A percentile compares a stretch with the other conserved stretches of the same genome.
Evolutionary conservation across 2,113 vertebrate species (phyloP).

Genomic region (Carollia perspicillata): DNA sequence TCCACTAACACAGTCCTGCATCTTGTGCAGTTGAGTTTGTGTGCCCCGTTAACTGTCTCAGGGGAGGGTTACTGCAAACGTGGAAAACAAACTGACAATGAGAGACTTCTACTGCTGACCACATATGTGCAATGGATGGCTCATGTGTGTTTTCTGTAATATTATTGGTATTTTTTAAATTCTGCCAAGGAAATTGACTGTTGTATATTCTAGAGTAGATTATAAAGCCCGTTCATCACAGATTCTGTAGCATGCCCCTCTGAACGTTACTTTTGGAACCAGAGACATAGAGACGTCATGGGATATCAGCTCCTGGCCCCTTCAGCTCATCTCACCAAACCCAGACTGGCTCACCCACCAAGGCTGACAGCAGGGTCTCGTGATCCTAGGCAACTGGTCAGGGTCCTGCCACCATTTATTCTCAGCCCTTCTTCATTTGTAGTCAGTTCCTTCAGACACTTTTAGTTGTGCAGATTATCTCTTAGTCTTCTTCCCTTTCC

Average conservation of each 20-base stretch:
- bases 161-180: not conserved
- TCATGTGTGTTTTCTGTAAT: not conserved
- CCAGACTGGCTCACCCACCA: no score
- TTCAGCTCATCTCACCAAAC: not conserved
- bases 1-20: not conserved
- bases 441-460: not conserved
- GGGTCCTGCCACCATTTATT: not conserved
- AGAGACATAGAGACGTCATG: not conserved
- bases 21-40: not conserved
- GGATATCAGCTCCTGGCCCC: not conserved
- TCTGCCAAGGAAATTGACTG: not conserved
- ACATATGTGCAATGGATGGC: not conserved
- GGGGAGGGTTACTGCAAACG: not conserved
- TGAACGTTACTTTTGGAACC: not conserved
- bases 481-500: not conserved
- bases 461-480: not conserved
- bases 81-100: not conserved
- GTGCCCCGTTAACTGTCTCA: not conserved
- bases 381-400: no score
- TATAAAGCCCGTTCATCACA: not conserved
- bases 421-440: not conserved
- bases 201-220: not conserved
- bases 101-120: not conserved
- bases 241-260: not conserved
- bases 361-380: not conserved